A percentile compares a stretch with the other conserved stretches of the same genome.
Conservation (phyloP, 2,113 vertebrate genomes). For the Alectura lathami region DNA sequence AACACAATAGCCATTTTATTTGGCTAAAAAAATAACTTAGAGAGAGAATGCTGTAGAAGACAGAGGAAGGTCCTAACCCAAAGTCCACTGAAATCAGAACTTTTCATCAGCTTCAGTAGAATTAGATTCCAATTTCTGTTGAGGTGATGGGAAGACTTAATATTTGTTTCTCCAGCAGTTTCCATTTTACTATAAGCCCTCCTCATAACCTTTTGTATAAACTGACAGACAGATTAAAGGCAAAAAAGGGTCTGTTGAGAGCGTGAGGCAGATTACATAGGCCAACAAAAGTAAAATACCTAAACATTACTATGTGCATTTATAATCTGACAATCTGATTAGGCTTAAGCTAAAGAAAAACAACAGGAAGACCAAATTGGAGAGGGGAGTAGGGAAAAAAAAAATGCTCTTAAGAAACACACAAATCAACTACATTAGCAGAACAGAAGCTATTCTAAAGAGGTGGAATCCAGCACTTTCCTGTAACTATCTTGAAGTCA, state of each 20-base stretch:
- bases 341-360: not conserved
- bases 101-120: not conserved
- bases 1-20: not conserved
- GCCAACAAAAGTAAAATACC: not conserved
- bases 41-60: no score
- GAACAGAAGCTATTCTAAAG: not conserved
- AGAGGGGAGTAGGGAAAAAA: not conserved
- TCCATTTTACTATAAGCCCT: not conserved
- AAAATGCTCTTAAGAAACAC: not conserved
- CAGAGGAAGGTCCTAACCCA: not conserved
- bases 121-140: not conserved
- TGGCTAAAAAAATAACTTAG: not conserved
- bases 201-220: not conserved
- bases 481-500: not conserved
- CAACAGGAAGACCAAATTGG: not conserved
- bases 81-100: not conserved
- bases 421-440: not conserved
- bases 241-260: not conserved
- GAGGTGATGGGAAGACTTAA: not conserved
- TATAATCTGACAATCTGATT: not conserved
- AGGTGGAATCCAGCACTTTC: not conserved
- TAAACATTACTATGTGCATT: not conserved
- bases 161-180: not conserved
- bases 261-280: accelerated
- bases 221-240: not conserved